Base-by-base conservation (phyloP, 1,140 invertebrate genomes). In the Drosophila ohnishii region DNA sequence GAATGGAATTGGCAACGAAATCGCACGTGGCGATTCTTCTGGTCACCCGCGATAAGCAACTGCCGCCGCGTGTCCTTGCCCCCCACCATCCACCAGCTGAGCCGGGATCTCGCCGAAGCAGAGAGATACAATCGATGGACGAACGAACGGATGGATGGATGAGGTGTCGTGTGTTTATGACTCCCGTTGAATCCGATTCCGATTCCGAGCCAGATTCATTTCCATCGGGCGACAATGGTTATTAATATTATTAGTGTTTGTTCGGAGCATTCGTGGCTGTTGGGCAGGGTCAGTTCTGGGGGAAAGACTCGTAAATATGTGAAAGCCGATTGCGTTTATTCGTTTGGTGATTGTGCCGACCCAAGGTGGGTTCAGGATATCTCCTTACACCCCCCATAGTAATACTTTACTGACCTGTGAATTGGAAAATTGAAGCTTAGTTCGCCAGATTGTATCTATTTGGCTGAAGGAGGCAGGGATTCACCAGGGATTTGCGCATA, bases 41-140 rank as follows among this genome's bases (percentile, higher is more conserved):
- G 88, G 88, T 90, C 80, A 90, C 88, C 88, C 88, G 78, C 75
- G 88, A 90, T 90, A 90, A 90, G 88, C 70, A 90, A 90, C 82
- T 82, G 71, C 63, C 56, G 87, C 69, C 87, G 82, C 87, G 82
- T 84, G 87, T 32, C 72, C 22, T 59, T 55, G 48, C 42, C 34
- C 48, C 6, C 7, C 11, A 47, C 10, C 25, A 35, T 35, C 25
- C 40, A 11, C 45, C 28, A 37, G 22, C 39, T 47, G n/a, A 32
- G 8, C 22, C 37, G 37, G 42, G 42, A 37, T 44, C 39, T n/a
- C 64, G 42, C 19, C 56, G 8, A 30, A 30, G 40, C 22, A 19
- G 8, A 81, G 8, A 81, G 81, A 86, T 80, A 85, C 60, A 25
- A 85, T 80, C 78, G 47, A 59, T 47, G 65, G 64, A 70, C 44